A percentile compares a stretch with the other conserved stretches of the same genome.
These are phyloP conservation scores for Chrysodeixis includens DNA, from an alignment of 2,888 invertebrate genomes.

Conservation along the genomic window DNA sequence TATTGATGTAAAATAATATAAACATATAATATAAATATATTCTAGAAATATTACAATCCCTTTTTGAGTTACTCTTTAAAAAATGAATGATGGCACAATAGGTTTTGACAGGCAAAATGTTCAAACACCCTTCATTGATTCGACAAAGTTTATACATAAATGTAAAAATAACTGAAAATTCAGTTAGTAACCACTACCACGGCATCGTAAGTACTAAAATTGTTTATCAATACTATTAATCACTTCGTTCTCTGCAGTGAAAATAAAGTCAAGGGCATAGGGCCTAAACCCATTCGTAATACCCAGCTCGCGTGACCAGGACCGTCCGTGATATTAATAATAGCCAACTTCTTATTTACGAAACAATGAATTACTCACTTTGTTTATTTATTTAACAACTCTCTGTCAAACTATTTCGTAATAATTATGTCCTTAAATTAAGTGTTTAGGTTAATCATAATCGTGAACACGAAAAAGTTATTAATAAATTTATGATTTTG, in stretches of 20 bases:
- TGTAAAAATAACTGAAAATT: background rate
- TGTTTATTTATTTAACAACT: conserved; percentile 54
- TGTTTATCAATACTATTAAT: conserved; percentile 7
- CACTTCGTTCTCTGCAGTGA: conserved; percentile 14
- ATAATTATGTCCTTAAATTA: conserved; percentile 52
- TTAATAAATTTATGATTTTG: conserved; percentile 29
- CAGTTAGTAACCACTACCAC: background rate
- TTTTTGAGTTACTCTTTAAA: too few species aligned
- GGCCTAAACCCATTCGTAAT: conserved; percentile 50
- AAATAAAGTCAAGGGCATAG: conserved; percentile 44
- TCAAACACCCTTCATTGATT: too few species aligned
- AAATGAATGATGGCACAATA: too few species aligned
- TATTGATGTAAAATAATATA: too few species aligned
- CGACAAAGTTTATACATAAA: background rate
- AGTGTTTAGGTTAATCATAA: conserved; percentile 43
- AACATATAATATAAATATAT: too few species aligned
- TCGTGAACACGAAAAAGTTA: conserved; percentile 30
- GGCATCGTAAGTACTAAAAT: background rate
- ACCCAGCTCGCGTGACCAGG: conserved; percentile 63
- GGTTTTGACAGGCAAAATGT: too few species aligned
- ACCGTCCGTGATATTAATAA: conserved; percentile 58
- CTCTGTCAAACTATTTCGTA: conserved; percentile 50
- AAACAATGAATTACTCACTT: conserved; percentile 60
- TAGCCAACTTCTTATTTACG: conserved; percentile 51
- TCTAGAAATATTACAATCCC: too few species aligned